Percentiles rank a stretch among this genome's conserved stretches.
phyloP scores from a whole-genome alignment of 2,113 vertebrate genomes.

The Proterorhinus semilunaris region DNA sequence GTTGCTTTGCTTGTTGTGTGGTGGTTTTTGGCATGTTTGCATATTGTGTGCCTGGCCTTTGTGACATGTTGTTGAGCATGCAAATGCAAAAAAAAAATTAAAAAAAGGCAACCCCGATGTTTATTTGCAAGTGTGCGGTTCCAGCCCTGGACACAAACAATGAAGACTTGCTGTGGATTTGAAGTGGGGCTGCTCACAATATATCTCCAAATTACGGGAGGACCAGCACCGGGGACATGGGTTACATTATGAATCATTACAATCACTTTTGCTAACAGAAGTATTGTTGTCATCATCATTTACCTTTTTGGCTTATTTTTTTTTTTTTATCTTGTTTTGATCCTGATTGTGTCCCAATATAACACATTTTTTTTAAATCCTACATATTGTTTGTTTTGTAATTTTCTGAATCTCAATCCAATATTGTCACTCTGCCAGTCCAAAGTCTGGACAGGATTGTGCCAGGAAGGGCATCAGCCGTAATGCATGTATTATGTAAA shows the following conservation, averaged over 20 bases:
- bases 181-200: no score
- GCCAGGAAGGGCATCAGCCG: no score
- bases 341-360: no score
- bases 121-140: slow-evolving; percentile 36
- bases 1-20: slow-evolving; percentile 68
- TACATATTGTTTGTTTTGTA: not conserved
- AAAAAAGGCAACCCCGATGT: slow-evolving; percentile 54
- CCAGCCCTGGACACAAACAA: slow-evolving; percentile 33
- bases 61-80: slow-evolving; percentile 75
- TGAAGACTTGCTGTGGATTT: not conserved
- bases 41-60: slow-evolving; percentile 65
- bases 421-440: not conserved
- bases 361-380: not conserved
- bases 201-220: no score
- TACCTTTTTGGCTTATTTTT: no score
- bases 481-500: no score
- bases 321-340: no score
- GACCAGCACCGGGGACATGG: no score
- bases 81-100: slow-evolving; percentile 64
- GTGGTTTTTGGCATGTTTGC: slow-evolving; percentile 75
- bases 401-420: not conserved
- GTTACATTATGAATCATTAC: no score
- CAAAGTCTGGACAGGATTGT: no score
- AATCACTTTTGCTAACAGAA: no score
- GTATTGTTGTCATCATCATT: no score